These are phyloP conservation scores for Gari tellinella DNA, from an alignment of 2,888 invertebrate species.

Conservation along the genomic window DNA sequence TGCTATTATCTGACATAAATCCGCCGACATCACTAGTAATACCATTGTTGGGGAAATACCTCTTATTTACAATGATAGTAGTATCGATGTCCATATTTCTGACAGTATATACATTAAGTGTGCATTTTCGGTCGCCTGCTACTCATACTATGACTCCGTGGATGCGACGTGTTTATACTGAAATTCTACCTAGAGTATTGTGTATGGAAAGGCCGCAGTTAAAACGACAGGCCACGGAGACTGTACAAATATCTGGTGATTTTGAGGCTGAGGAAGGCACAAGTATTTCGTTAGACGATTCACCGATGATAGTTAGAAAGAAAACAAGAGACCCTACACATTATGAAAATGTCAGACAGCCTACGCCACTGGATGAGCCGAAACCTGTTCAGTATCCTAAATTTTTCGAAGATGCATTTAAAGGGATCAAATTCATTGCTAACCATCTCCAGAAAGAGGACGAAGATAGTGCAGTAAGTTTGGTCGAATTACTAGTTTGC, in stretches of 20 bases:
- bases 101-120: constrained; percentile 97
- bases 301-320: too few relatives aligned
- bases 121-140: constrained; percentile 98
- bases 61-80: constrained; percentile 99
- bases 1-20: constrained; percentile 98
- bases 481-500: too few relatives aligned
- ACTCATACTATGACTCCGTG: constrained; percentile 99
- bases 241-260: background rate
- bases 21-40: constrained; percentile 98
- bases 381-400: constrained; percentile 55
- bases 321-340: too few relatives aligned
- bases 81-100: constrained; percentile 97
- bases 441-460: constrained; percentile 77
- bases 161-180: constrained; percentile 97
- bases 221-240: background rate
- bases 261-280: constrained; percentile 14
- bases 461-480: constrained; percentile 62
- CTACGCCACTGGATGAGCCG: constrained; percentile 8
- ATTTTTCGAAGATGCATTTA: constrained; percentile 2
- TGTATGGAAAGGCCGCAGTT: constrained; percentile 92
- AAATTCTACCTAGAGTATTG: constrained; percentile 95
- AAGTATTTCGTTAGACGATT: background rate
- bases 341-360: too few relatives aligned
- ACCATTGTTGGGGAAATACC: constrained; percentile 95
- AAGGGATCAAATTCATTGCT: constrained; percentile 76